Evolutionary conservation across 64 coral and sea anemone genomes (phyloP).

Genomic region (Anthopleura sola): DNA sequence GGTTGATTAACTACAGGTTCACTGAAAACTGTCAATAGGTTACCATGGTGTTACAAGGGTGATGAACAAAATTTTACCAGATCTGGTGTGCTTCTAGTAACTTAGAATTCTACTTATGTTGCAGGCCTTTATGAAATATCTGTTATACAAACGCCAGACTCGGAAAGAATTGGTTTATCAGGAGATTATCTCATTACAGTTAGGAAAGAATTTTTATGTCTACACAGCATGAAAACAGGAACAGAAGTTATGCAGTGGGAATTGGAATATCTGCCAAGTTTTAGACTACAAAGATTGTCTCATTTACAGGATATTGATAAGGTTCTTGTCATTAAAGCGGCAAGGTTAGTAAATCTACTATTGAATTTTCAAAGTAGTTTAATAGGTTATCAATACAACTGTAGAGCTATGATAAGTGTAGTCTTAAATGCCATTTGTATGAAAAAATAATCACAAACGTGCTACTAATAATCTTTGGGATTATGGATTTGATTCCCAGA

Average conservation of each 20-base stretch:
- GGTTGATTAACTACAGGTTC: no score
- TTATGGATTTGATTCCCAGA: no score
- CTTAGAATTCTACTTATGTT: neutral
- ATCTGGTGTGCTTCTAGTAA: neutral
- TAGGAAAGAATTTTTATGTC: slow-evolving; percentile 76
- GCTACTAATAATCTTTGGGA: no score
- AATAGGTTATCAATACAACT: no score
- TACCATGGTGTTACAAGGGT: no score
- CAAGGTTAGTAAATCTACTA: slow-evolving; percentile 40
- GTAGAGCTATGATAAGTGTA: no score
- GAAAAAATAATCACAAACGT: no score
- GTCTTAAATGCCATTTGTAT: no score
- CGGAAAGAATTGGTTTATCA: slow-evolving; percentile 57
- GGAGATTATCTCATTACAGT: slow-evolving; percentile 90
- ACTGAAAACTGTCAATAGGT: no score
- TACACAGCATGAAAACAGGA: slow-evolving; percentile 78
- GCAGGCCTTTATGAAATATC: slow-evolving; percentile 88
- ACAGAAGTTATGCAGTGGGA: slow-evolving; percentile 73
- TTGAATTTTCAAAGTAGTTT: no score
- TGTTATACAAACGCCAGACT: slow-evolving; percentile 64
- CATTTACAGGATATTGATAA: slow-evolving; percentile 87
- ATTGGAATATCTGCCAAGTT: slow-evolving; percentile 74
- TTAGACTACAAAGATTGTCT: slow-evolving; percentile 74
- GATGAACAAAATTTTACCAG: no score
- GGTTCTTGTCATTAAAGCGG: slow-evolving; percentile 70